phyloP scores from a whole-genome alignment of 1,140 invertebrate species.

The Orchesella cincta region DNA sequence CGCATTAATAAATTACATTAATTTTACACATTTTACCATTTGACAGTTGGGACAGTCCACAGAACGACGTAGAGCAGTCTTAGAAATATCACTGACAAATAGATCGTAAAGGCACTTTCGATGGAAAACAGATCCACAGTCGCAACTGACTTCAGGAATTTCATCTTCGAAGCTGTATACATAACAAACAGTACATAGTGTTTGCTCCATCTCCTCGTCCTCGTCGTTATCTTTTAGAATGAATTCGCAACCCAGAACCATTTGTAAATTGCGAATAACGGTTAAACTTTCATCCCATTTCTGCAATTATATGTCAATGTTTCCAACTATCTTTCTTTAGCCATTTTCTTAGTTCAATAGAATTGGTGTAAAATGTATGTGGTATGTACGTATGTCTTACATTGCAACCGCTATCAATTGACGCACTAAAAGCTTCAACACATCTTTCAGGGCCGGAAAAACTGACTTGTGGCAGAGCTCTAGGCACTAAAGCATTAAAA shows the following conservation, averaged over 20 bases:
- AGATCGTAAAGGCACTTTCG: conserved; percentile 39
- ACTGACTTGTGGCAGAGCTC: conserved; percentile 31
- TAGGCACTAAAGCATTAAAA: conserved; percentile 35
- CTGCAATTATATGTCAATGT: conserved; percentile 22
- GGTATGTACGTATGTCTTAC: no score
- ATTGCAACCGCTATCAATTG: conserved; percentile 22
- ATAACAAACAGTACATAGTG: conserved; percentile 39
- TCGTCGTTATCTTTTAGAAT: conserved; percentile 16
- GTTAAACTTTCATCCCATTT: conserved; percentile 30
- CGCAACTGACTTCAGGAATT: conserved; percentile 35
- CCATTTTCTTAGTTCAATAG: no score
- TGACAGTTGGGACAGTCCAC: conserved; percentile 42
- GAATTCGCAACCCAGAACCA: conserved; percentile 29
- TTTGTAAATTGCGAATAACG: conserved; percentile 34
- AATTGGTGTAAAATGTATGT: no score
- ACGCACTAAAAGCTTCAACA: background rate
- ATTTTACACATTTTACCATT: conserved; percentile 22
- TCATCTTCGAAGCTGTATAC: conserved; percentile 37
- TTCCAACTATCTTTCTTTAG: no score
- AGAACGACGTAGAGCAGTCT: conserved; percentile 1
- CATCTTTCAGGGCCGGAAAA: conserved; percentile 34
- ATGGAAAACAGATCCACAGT: conserved; percentile 36
- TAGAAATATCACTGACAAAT: conserved; percentile 28
- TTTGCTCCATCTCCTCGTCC: background rate
- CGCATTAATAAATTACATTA: background rate